These are phyloP conservation scores for Drepana arcuata DNA, from an alignment of 1,140 invertebrate species.

Conservation along the genomic window DNA sequence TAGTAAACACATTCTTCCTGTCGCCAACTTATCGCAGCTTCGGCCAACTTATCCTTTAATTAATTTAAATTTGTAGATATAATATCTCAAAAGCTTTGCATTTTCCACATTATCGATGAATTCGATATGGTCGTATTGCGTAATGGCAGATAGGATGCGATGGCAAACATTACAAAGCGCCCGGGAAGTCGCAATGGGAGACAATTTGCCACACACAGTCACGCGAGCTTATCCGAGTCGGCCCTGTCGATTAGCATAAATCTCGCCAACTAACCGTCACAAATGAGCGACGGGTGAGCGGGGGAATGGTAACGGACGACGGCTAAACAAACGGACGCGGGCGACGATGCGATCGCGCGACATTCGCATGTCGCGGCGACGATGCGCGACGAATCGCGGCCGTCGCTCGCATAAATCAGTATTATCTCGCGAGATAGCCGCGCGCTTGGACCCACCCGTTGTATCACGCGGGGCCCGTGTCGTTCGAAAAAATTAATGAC, in stretches of 20 bases:
- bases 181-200: slow-evolving; percentile 44
- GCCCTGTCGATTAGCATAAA: slow-evolving; percentile 68
- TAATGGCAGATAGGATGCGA: slow-evolving; percentile 32
- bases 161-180: slow-evolving; percentile 28
- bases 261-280: slow-evolving; percentile 66
- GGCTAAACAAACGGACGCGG: slow-evolving; percentile 38
- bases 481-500: slow-evolving; percentile 71
- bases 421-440: slow-evolving; percentile 70
- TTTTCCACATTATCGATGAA: slow-evolving; percentile 22
- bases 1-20: no score
- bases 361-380: slow-evolving; percentile 47
- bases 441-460: slow-evolving; percentile 55
- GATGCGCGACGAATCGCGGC: slow-evolving; percentile 61
- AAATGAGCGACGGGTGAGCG: slow-evolving; percentile 38
- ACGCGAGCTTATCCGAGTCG: slow-evolving; percentile 56
- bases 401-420: slow-evolving; percentile 65
- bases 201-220: slow-evolving; percentile 60
- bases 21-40: no score
- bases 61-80: no score
- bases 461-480: slow-evolving; percentile 60
- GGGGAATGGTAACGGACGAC: slow-evolving; percentile 14
- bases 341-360: slow-evolving; percentile 31
- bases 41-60: no score
- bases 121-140: slow-evolving; percentile 22
- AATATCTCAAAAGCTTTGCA: no score